phyloP scores from a whole-genome alignment of 2,797 vertebrate genomes.

The Halcyon smyrnensis region DNA sequence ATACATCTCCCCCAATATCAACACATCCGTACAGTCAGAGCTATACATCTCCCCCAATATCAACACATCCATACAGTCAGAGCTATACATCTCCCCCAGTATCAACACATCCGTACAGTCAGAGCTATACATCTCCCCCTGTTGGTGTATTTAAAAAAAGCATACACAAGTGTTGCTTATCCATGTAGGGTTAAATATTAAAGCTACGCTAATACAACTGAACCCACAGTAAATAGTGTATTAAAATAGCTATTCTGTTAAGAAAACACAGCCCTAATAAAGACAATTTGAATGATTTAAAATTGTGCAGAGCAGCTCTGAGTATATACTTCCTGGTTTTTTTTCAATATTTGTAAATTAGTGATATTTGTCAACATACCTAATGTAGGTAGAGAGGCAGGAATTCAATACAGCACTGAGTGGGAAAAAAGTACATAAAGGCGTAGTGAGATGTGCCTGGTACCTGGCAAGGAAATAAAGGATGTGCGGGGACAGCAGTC shows the following conservation, averaged over 20 bases:
- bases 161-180: neutral
- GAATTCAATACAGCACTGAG: neutral
- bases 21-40: neutral
- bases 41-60: neutral
- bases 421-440: neutral
- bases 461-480: neutral
- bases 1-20: neutral
- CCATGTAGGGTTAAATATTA: neutral
- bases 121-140: constrained; percentile 4
- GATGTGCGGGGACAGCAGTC: neutral
- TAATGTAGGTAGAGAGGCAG: neutral
- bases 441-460: neutral
- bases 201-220: neutral
- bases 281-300: neutral
- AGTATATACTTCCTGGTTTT: neutral
- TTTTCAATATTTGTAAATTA: neutral
- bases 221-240: neutral
- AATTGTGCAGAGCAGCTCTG: neutral
- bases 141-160: neutral
- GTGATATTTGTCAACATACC: neutral
- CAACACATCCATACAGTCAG: neutral
- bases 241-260: neutral
- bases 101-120: neutral
- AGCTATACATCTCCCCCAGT: neutral
- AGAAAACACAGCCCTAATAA: neutral